Conservation (phyloP, 2,888 invertebrate genomes). For the Horisme vitalbata region DNA sequence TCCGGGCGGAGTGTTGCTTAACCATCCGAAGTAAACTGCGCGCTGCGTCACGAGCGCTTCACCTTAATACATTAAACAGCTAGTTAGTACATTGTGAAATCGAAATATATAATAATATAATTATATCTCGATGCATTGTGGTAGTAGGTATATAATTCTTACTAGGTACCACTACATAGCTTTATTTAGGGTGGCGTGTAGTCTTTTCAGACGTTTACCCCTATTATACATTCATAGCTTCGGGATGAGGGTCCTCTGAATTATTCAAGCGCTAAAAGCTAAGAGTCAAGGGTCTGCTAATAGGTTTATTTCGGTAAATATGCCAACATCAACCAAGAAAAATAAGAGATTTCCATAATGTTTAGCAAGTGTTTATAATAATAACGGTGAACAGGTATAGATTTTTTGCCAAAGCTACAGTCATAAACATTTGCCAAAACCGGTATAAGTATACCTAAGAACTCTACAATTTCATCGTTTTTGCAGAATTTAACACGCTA, state of each 20-base stretch:
- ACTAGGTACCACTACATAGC: too few relatives aligned
- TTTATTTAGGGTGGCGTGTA: background rate
- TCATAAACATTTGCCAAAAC: background rate
- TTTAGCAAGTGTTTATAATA: background rate
- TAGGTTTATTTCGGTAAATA: background rate
- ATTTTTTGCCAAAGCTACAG: conserved; percentile 3
- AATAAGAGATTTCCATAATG: too few relatives aligned
- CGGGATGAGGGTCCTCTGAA: conserved; percentile 3
- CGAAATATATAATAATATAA: too few relatives aligned
- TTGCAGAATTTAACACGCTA: too few relatives aligned
- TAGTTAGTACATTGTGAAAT: too few relatives aligned
- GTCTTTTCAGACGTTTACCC: conserved; percentile 6
- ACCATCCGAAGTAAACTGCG: too few relatives aligned
- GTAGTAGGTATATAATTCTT: conserved; percentile 13
- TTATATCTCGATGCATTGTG: conserved; percentile 33
- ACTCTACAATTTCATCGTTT: conserved; percentile 12
- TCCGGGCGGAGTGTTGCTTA: too few relatives aligned
- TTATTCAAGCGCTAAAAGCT: conserved; percentile 16
- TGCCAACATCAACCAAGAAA: too few relatives aligned
- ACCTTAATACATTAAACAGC: too few relatives aligned
- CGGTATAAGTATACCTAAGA: background rate
- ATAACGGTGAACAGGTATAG: background rate
- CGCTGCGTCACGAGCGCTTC: too few relatives aligned
- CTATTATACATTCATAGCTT: conserved; percentile 12
- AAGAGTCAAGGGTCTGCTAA: background rate